These are phyloP conservation scores for Exocentrus adspersus DNA, from an alignment of 2,888 invertebrate species.

Conservation along the genomic window DNA sequence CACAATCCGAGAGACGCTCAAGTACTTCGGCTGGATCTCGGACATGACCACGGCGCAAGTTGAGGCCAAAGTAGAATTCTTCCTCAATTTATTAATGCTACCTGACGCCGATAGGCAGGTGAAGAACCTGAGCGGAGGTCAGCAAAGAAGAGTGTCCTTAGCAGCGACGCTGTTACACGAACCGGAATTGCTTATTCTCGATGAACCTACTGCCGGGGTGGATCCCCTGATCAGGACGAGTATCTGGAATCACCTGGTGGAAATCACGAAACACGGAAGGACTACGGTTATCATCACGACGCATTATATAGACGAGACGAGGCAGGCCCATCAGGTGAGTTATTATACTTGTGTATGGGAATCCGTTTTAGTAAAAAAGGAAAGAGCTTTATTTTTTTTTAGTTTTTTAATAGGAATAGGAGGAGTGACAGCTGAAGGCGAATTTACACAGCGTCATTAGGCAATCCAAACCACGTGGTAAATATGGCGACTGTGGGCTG, in stretches of 20 bases:
- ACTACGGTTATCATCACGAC: slow-evolving; percentile 94
- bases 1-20: slow-evolving; percentile 60
- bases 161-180: slow-evolving; percentile 89
- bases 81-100: slow-evolving; percentile 58
- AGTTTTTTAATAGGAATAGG: too few species aligned
- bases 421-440: too few species aligned
- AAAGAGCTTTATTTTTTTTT: too few species aligned
- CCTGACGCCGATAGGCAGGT: slow-evolving; percentile 81
- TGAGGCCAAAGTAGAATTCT: slow-evolving; percentile 56
- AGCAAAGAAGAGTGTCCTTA: slow-evolving; percentile 88
- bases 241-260: slow-evolving; percentile 93
- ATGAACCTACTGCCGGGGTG: slow-evolving; percentile 94
- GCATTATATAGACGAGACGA: slow-evolving; percentile 95
- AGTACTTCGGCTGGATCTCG: slow-evolving; percentile 61
- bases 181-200: slow-evolving; percentile 88
- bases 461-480: too few species aligned
- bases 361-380: too few species aligned
- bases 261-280: slow-evolving; percentile 88
- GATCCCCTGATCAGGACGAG: slow-evolving; percentile 91
- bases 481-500: too few species aligned
- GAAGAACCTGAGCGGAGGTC: slow-evolving; percentile 76
- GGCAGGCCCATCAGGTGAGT: slow-evolving; percentile 87
- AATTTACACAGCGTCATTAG: too few species aligned
- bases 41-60: slow-evolving; percentile 56
- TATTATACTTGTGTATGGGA: too few species aligned